These are phyloP conservation scores for Orchesella cincta DNA, from an alignment of 1,140 invertebrate genomes.

Conservation along the genomic window DNA sequence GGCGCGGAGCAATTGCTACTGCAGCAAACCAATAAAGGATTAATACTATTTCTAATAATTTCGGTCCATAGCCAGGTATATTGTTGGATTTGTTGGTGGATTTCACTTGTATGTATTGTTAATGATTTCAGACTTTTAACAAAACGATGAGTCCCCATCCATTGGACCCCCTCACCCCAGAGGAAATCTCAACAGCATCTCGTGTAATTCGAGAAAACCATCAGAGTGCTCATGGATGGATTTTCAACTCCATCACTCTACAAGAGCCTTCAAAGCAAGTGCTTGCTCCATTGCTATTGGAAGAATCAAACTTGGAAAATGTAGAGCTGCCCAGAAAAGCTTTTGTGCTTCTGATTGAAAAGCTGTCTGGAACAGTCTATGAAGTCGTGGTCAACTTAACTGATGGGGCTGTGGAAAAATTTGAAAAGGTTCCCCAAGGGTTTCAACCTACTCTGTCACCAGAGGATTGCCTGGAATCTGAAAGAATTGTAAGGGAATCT, in stretches of 20 bases:
- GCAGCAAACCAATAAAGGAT: too few species aligned
- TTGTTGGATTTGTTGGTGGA: too few species aligned
- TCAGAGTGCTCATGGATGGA: constrained; percentile 35
- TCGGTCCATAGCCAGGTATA: too few species aligned
- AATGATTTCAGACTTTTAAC: background rate
- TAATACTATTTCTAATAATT: too few species aligned
- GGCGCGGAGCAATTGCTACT: too few species aligned
- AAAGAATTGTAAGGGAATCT: constrained; percentile 40
- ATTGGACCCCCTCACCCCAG: constrained; percentile 42
- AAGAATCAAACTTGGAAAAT: background rate
- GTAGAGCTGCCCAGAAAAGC: background rate
- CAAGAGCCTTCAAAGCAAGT: constrained; percentile 41
- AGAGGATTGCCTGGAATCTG: constrained; percentile 44
- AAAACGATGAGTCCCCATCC: constrained; percentile 31
- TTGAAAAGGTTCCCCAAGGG: constrained; percentile 24
- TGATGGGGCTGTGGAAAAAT: constrained; percentile 34
- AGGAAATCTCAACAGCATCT: constrained; percentile 36
- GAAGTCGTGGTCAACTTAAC: constrained; percentile 45
- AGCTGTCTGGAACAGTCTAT: constrained; percentile 23
- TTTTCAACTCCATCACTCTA: constrained; percentile 48
- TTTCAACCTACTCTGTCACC: constrained; percentile 45
- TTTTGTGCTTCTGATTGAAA: background rate
- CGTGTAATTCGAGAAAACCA: constrained; percentile 22
- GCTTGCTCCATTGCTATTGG: constrained; percentile 23
- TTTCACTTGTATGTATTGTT: too few species aligned